Evolutionary conservation across 2,113 vertebrate genomes (phyloP), one percentile per base, ranked within the genome.

Genomic region (Peromyscus polionotus): DNA sequence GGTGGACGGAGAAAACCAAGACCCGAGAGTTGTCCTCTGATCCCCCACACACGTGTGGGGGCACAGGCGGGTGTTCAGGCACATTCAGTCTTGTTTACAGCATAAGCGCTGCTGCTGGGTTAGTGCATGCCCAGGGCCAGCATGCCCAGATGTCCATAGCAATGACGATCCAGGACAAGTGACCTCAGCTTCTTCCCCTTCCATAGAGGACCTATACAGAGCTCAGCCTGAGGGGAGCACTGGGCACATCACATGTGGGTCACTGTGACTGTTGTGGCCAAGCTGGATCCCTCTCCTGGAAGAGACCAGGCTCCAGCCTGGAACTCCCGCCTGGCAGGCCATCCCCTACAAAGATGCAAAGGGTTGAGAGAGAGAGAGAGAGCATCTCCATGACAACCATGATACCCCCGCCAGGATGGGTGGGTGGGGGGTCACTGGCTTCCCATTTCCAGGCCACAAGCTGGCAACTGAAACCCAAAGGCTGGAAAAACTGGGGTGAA

Each of bases 301-400:
- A 70, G 94, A 63, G 72, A 48, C 45, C 59, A 24, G 28, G 1
- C 12, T 1, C 1, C 22, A 76, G 68, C 14, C 17, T 42, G 4
- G 72, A 91, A 26, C 92, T 89, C 79, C 79, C 48, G 76, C 65
- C 48, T 48, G 1, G 45, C 54, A 68, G 16, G 39, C 57, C 0
- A 5, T 67, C 12, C 54, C 73, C 17, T 8, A 1, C 54, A 79
- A 91, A 80, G 61, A 75, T 13, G n/a, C 39, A 14, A 45, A 31
- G 65, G 11, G 85, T 67, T 24, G 39, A 87, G 80, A 84, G 31
- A 68, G 67, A 68, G 20, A 45, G 31, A 68, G 67, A 68, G 20
- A 96, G 20, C 1, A 9, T 94, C 75, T 92, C 94, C 79, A 92
- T 94, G 93, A 54, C 85, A 95, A 91, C 91, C 51, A n/a, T 24